phyloP scores from a whole-genome alignment of 2,888 invertebrate genomes.

The Brachypalpus laphriformis region DNA sequence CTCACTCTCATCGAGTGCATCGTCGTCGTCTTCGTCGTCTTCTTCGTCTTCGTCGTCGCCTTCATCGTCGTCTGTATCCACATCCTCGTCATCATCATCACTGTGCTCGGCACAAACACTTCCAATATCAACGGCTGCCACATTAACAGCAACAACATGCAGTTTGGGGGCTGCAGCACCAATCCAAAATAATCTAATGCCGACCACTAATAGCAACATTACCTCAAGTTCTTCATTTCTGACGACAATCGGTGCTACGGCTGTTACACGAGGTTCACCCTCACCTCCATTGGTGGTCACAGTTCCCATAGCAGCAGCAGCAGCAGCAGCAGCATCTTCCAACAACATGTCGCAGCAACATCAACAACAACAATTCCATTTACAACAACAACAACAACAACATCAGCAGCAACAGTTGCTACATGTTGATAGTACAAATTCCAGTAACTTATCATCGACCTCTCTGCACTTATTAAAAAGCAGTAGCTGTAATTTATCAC shows the following conservation, averaged over 20 bases:
- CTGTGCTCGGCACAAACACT: slow-evolving; percentile 74
- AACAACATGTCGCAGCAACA: slow-evolving; percentile 81
- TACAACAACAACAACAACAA: slow-evolving; percentile 81
- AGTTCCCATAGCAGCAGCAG: slow-evolving; percentile 77
- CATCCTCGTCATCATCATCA: slow-evolving; percentile 74
- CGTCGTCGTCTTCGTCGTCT: slow-evolving; percentile 77
- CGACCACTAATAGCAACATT: slow-evolving; percentile 64
- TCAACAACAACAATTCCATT: slow-evolving; percentile 82
- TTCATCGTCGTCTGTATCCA: slow-evolving; percentile 77
- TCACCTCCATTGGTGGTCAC: slow-evolving; percentile 79
- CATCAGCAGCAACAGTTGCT: slow-evolving; percentile 76
- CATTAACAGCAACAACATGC: slow-evolving; percentile 81
- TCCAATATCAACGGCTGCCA: slow-evolving; percentile 80
- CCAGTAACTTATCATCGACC: slow-evolving; percentile 76
- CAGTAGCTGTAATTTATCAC: slow-evolving; percentile 74
- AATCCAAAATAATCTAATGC: slow-evolving; percentile 71
- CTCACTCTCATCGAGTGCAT: slow-evolving; percentile 71
- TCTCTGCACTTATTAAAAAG: slow-evolving; percentile 77
- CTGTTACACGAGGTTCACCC: slow-evolving; percentile 72
- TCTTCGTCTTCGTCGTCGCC: slow-evolving; percentile 76
- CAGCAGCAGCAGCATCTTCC: slow-evolving; percentile 77
- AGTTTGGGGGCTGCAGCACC: slow-evolving; percentile 76
- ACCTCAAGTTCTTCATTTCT: slow-evolving; percentile 66
- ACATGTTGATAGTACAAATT: slow-evolving; percentile 77
- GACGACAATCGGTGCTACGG: slow-evolving; percentile 63